These are phyloP conservation scores for Tursiops truncatus DNA, from an alignment of 2,113 vertebrate species.

Conservation along the genomic window DNA sequence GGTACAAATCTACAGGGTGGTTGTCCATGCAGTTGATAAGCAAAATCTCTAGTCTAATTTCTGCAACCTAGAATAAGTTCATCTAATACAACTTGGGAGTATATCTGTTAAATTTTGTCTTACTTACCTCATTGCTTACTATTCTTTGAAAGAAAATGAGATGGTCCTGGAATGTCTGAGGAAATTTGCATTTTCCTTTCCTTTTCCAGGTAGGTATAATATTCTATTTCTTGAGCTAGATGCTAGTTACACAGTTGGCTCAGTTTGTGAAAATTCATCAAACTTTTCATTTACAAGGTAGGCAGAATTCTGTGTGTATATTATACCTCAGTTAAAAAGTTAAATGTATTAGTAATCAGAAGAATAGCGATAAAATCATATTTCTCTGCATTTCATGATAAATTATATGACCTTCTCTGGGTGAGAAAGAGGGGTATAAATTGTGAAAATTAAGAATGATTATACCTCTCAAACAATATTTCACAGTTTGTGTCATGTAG, in stretches of 20 bases:
- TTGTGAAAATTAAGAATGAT: constrained; percentile 2
- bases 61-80: neutral
- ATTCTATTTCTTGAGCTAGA: neutral
- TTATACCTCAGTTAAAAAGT: neutral
- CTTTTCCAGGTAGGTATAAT: neutral
- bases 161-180: neutral
- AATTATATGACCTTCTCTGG: neutral
- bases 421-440: neutral
- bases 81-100: neutral
- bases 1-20: neutral
- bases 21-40: neutral
- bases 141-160: neutral
- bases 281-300: neutral
- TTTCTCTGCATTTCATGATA: constrained; percentile 5
- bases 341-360: neutral
- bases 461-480: neutral
- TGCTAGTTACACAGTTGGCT: neutral
- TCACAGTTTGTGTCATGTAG: neutral
- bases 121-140: neutral
- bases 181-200: neutral
- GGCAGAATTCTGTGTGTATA: neutral
- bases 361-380: neutral
- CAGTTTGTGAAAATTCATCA: neutral
- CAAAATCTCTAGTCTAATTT: neutral
- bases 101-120: neutral